A percentile compares a stretch with the other conserved stretches of the same genome.
Conservation (phyloP, 2,113 vertebrate genomes). For the Opisthocomus hoazin region DNA sequence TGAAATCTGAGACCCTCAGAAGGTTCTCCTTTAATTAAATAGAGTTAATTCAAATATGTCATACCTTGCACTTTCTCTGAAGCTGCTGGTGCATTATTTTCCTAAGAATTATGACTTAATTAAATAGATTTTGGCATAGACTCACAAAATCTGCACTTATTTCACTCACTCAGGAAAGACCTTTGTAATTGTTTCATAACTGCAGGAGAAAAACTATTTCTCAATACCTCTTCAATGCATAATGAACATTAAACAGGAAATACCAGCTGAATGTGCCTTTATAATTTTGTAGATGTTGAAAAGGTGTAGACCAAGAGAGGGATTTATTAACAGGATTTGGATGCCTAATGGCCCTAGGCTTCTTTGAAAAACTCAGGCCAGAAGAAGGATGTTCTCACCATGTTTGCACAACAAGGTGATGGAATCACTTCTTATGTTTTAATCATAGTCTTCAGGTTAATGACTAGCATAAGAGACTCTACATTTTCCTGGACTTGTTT, state of each 20-base stretch:
- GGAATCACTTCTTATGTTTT: not conserved
- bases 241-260: slow-evolving; percentile 53
- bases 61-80: slow-evolving; percentile 44
- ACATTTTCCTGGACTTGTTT: slow-evolving; percentile 2
- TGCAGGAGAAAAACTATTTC: slow-evolving; percentile 41
- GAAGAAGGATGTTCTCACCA: not conserved
- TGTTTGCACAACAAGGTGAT: slow-evolving; percentile 22
- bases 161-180: slow-evolving; percentile 39
- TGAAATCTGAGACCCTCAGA: slow-evolving; percentile 44
- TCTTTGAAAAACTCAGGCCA: not conserved
- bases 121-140: slow-evolving; percentile 64
- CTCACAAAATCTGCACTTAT: slow-evolving; percentile 25
- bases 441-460: slow-evolving; percentile 6
- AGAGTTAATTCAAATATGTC: slow-evolving; percentile 60
- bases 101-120: slow-evolving; percentile 64
- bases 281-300: slow-evolving; percentile 31
- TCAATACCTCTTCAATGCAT: not conserved
- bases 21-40: slow-evolving; percentile 58
- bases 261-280: slow-evolving; percentile 4
- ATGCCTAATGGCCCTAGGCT: not conserved
- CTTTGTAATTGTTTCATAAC: slow-evolving; percentile 47
- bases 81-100: slow-evolving; percentile 54
- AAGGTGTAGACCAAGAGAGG: not conserved
- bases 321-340: not conserved
- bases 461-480: not conserved